phyloP scores from a whole-genome alignment of 1,140 invertebrate species.

The Rhyzopertha dominica region DNA sequence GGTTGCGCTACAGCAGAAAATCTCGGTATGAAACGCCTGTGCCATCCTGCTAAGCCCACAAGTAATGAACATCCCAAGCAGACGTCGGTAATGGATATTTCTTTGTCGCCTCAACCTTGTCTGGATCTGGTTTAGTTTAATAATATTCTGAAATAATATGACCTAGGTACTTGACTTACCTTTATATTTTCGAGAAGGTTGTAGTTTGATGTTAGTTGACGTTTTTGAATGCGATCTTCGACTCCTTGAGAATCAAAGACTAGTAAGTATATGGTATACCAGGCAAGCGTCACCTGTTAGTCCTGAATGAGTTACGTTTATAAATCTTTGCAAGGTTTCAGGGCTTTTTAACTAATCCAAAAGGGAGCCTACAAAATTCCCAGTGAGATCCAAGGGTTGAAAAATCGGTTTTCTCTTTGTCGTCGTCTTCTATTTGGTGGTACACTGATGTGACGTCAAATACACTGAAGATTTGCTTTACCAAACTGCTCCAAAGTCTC shows the following conservation, averaged over 20 bases:
- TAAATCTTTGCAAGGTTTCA: slow-evolving; percentile 36
- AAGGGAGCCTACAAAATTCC: slow-evolving; percentile 35
- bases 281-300: too few species aligned
- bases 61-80: too few species aligned
- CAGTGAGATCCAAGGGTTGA: slow-evolving; percentile 30
- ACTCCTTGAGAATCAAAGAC: slow-evolving; percentile 34
- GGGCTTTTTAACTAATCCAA: slow-evolving; percentile 36
- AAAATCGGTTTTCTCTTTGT: slow-evolving; percentile 42
- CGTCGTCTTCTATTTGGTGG: too few species aligned
- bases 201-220: slow-evolving; percentile 14
- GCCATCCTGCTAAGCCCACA: too few species aligned
- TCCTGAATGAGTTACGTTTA: slow-evolving; percentile 33
- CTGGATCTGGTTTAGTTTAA: slow-evolving; percentile 17
- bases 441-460: slow-evolving; percentile 35
- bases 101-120: too few species aligned
- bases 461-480: slow-evolving; percentile 21
- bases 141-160: slow-evolving; percentile 10
- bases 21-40: too few species aligned
- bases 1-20: too few species aligned
- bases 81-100: too few species aligned
- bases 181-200: slow-evolving; percentile 34
- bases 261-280: slow-evolving; percentile 43
- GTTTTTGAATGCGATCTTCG: too few species aligned
- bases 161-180: slow-evolving; percentile 45
- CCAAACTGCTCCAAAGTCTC: too few species aligned